These are phyloP conservation scores for Steatornis caripensis DNA, from an alignment of 2,113 vertebrate species.

Conservation along the genomic window DNA sequence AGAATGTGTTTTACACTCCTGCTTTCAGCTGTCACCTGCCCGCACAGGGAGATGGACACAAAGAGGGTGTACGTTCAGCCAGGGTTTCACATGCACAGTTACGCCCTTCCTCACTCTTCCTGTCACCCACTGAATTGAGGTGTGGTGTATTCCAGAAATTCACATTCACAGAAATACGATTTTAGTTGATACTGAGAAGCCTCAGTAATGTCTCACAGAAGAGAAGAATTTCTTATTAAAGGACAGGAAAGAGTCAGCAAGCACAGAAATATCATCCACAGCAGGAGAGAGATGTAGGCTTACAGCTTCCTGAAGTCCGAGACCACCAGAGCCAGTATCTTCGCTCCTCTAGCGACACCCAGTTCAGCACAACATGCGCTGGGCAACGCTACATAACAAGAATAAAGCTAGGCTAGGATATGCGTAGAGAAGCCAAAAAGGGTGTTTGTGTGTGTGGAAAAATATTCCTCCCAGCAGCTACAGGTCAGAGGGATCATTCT, in stretches of 20 bases:
- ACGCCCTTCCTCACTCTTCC: background rate
- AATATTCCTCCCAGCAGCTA: background rate
- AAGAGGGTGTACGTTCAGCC: background rate
- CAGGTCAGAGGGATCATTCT: background rate
- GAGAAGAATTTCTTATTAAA: background rate
- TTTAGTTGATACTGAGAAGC: background rate
- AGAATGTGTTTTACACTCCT: accelerated
- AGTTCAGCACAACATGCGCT: background rate
- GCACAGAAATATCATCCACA: background rate
- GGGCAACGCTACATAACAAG: background rate
- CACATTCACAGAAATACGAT: background rate
- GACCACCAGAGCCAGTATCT: background rate
- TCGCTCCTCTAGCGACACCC: accelerated
- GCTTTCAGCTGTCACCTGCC: background rate
- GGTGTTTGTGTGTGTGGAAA: too few relatives aligned
- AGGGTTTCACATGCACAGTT: background rate
- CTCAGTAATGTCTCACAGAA: background rate
- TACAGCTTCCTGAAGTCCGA: background rate
- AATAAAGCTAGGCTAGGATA: background rate
- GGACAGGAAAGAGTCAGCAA: background rate
- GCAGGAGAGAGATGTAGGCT: background rate
- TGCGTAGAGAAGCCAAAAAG: background rate
- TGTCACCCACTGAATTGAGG: background rate
- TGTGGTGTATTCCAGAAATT: background rate
- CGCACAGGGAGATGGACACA: background rate